Evolutionary conservation across 2,113 vertebrate species (phyloP), one percentile per base, ranked within the genome.

Genomic region (Festucalex cinctus): DNA sequence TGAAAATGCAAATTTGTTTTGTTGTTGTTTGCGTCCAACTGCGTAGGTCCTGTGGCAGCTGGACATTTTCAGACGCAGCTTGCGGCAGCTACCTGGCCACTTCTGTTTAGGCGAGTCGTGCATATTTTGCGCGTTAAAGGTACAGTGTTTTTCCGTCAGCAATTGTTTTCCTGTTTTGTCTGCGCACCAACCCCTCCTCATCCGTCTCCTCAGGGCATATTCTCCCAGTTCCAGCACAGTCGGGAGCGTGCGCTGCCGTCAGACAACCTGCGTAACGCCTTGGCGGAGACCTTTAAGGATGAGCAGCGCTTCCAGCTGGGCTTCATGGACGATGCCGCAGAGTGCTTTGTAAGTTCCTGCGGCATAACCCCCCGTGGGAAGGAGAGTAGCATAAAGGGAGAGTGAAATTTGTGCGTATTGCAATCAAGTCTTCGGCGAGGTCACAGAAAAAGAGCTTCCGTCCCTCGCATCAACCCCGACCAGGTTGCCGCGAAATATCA

Each of bases 91-190:
- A 36, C 94, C 95, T 19, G 95, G 95, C 46, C 97, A 99, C 3
- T 90, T 94, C 66, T 99, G 97, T 84, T 93, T 94, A 51, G 96
- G 96, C 74, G 95, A 97, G 8, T 94, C 95, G 0, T 99, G 97
- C 82, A 98, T 99, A 85, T 99, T 99, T 85, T 99, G 97, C 89
- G 97, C 95, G 65, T 88, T 99, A 83, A 99, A 99, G 95, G 97
- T 98, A 94, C 0, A 10, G 1, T 3, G 59, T 5, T 24, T n/a
- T 65, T 49, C 16, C 46, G 19, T 28, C 5, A 10, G 6, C 13
- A 19, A 14, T 3, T n/a, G 17, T 64, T 48, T 14, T 46, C 16
- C 5, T 46, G 62, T 28, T 28, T 32, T 48, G 17, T 14, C 9
- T 35, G 14, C 44, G 28, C 3, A 22, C 24, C 10, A 63, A 32